Percentiles rank a stretch among this genome's conserved stretches.
These are phyloP conservation scores for Napeogenes inachia DNA, from an alignment of 2,888 invertebrate genomes.

Conservation along the genomic window DNA sequence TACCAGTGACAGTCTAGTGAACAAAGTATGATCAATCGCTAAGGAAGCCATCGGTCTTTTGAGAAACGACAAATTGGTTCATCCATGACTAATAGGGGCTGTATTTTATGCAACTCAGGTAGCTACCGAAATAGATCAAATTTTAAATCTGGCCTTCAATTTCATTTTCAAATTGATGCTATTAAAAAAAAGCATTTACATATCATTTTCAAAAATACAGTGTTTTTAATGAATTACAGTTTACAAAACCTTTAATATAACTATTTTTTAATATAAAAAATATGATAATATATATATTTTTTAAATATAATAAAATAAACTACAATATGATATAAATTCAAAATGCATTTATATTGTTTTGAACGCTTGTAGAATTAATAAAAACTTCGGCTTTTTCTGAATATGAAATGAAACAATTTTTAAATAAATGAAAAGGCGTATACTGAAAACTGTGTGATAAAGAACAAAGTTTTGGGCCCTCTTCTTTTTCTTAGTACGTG, in stretches of 20 bases:
- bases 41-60: conserved; percentile 46
- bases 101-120: conserved; percentile 4
- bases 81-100: conserved; percentile 11
- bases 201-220: no score
- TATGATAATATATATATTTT: no score
- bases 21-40: conserved; percentile 41
- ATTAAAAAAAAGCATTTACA: neutral
- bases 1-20: neutral
- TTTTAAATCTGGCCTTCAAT: neutral
- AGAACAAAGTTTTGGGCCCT: conserved; percentile 14
- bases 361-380: no score
- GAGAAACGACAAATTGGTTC: conserved; percentile 36
- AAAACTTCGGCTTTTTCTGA: neutral
- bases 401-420: neutral
- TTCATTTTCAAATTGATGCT: neutral
- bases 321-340: no score
- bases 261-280: no score
- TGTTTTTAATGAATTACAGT: no score
- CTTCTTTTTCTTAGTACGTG: neutral
- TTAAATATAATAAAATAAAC: no score
- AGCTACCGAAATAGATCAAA: neutral
- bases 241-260: no score
- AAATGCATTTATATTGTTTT: no score
- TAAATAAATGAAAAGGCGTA: conserved; percentile 12
- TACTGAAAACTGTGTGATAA: conserved; percentile 20